Conservation (phyloP, 2,888 invertebrate genomes). For the Tiphia femorata region DNA sequence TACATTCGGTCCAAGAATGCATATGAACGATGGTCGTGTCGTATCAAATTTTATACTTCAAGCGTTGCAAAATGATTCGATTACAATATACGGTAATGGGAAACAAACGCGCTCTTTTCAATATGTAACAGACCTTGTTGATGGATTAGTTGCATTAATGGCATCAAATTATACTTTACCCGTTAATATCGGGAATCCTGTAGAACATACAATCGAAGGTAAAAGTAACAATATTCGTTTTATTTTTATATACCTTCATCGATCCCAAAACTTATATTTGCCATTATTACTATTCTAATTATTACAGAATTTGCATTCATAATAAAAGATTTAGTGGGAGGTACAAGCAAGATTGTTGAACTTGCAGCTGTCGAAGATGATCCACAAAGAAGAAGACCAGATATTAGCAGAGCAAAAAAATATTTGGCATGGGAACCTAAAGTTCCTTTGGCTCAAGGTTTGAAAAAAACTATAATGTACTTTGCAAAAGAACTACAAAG, state of each 20-base stretch:
- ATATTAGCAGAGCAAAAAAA: slow-evolving; percentile 89
- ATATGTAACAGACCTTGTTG: slow-evolving; percentile 96
- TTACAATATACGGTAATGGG: slow-evolving; percentile 91
- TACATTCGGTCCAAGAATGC: slow-evolving; percentile 99
- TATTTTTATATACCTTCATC: background rate
- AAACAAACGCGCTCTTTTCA: slow-evolving; percentile 97
- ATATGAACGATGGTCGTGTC: slow-evolving; percentile 97
- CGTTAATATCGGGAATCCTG: slow-evolving; percentile 97
- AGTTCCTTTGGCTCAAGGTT: slow-evolving; percentile 86
- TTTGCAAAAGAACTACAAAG: slow-evolving; percentile 88
- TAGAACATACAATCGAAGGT: slow-evolving; percentile 96
- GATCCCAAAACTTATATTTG: background rate
- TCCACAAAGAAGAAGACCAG: slow-evolving; percentile 93
- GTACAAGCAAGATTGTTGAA: slow-evolving; percentile 85
- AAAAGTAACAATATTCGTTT: slow-evolving; percentile 26
- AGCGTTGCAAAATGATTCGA: slow-evolving; percentile 92
- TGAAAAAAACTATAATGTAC: slow-evolving; percentile 93
- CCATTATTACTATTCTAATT: slow-evolving; percentile 25
- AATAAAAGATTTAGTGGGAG: slow-evolving; percentile 87
- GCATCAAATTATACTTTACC: slow-evolving; percentile 92
- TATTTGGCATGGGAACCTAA: slow-evolving; percentile 93
- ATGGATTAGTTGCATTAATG: slow-evolving; percentile 94
- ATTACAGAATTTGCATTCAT: slow-evolving; percentile 86
- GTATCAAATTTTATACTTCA: slow-evolving; percentile 99
- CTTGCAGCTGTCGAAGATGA: slow-evolving; percentile 94